A percentile compares a stretch with the other conserved stretches of the same genome.
Conservation (phyloP, 2,797 vertebrate genomes). For the Vultur gryphus region DNA sequence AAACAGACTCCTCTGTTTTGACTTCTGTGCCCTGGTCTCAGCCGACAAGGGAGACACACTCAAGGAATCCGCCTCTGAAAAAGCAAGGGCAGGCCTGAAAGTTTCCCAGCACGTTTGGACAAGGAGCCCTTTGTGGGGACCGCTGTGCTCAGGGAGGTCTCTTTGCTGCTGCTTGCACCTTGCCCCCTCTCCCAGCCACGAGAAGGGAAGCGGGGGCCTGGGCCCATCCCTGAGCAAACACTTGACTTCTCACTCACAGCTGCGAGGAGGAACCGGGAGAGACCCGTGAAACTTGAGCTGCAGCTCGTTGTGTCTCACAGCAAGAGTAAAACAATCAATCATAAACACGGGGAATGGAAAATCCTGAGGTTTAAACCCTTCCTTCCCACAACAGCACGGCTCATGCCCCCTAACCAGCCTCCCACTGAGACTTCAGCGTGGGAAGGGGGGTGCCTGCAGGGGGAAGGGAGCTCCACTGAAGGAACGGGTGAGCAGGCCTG, state of each 20-base stretch:
- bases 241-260: background rate
- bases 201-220: background rate
- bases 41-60: rapidly evolving
- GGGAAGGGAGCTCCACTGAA: background rate
- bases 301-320: background rate
- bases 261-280: background rate
- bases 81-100: background rate
- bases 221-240: background rate
- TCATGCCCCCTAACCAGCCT: background rate
- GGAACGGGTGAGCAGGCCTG: background rate
- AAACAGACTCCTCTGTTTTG: background rate
- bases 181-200: background rate
- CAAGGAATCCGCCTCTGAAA: background rate
- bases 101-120: background rate
- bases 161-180: background rate
- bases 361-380: background rate
- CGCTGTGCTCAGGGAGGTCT: background rate
- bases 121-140: background rate
- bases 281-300: background rate
- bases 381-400: background rate
- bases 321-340: background rate
- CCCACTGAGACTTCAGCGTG: background rate
- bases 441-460: background rate
- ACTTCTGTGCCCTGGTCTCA: background rate
- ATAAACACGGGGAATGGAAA: background rate